A percentile compares a stretch with the other conserved stretches of the same genome.
Evolutionary conservation across 2,797 vertebrate genomes (phyloP).

Genomic region (Anguilla obscura): DNA sequence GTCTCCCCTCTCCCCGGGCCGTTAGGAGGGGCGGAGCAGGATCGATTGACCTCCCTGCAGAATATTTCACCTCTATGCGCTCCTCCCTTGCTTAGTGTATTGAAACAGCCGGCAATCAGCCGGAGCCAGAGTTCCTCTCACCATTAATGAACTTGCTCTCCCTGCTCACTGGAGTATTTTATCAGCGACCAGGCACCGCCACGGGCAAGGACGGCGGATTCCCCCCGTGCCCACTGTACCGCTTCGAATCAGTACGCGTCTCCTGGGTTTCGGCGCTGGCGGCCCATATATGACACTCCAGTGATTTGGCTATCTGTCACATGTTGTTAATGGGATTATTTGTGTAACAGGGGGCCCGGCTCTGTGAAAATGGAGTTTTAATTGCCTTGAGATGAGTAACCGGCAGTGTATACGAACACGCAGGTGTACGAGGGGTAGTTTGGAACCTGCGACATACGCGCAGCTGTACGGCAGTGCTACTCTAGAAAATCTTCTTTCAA

Average conservation of each 20-base stretch:
- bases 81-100: slow-evolving; percentile 11
- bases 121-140: slow-evolving; percentile 16
- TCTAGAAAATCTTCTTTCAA: background rate
- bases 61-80: slow-evolving; percentile 16
- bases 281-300: background rate
- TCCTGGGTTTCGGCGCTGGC: background rate
- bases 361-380: background rate
- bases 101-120: slow-evolving; percentile 27
- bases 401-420: background rate
- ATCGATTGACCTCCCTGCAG: slow-evolving; percentile 9
- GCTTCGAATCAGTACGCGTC: background rate
- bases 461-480: background rate
- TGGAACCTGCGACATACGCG: no score
- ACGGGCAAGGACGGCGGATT: background rate
- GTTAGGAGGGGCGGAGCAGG: slow-evolving; percentile 6
- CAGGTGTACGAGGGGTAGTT: background rate
- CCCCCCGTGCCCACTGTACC: background rate
- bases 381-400: background rate
- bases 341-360: background rate
- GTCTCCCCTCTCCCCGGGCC: slow-evolving; percentile 17
- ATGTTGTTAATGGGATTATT: background rate
- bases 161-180: background rate
- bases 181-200: background rate
- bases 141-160: slow-evolving; percentile 16
- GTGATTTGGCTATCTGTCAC: background rate